These are phyloP conservation scores for Eidolon helvum DNA, from an alignment of 2,113 vertebrate species.

Conservation along the genomic window DNA sequence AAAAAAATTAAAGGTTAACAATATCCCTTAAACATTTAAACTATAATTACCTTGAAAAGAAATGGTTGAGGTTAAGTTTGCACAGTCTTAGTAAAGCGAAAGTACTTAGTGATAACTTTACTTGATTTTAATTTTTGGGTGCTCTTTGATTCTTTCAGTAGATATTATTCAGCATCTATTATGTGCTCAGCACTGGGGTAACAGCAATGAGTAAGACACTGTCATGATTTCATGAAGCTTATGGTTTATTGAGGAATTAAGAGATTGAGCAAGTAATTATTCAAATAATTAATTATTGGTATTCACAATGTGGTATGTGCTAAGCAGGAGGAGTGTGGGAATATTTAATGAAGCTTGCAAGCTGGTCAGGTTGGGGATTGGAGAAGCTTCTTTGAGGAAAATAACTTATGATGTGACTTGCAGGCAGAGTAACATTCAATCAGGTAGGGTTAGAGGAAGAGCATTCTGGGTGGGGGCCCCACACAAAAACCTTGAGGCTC, in stretches of 20 bases:
- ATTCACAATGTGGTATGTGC: neutral
- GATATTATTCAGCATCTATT: neutral
- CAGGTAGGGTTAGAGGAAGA: neutral
- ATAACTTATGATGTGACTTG: neutral
- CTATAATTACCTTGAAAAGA: constrained; percentile 29
- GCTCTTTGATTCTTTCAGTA: constrained; percentile 3
- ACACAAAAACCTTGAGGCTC: neutral
- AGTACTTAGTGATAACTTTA: neutral
- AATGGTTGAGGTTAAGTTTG: constrained; percentile 48
- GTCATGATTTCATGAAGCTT: neutral
- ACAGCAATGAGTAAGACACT: neutral
- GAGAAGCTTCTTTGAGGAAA: neutral
- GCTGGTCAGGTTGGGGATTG: neutral
- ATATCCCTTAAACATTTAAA: constrained; percentile 42
- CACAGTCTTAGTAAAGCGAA: neutral
- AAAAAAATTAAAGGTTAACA: constrained; percentile 68
- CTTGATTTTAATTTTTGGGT: constrained; percentile 11
- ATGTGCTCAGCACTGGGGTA: neutral
- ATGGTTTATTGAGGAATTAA: neutral
- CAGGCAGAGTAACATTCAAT: neutral
- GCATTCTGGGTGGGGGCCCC: neutral
- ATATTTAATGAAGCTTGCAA: neutral
- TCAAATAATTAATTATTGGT: constrained; percentile 14
- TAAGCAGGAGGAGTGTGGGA: neutral
- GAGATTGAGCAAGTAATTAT: constrained; percentile 12